Conservation (phyloP, 2,888 invertebrate genomes). For the Eilema griseolum region DNA sequence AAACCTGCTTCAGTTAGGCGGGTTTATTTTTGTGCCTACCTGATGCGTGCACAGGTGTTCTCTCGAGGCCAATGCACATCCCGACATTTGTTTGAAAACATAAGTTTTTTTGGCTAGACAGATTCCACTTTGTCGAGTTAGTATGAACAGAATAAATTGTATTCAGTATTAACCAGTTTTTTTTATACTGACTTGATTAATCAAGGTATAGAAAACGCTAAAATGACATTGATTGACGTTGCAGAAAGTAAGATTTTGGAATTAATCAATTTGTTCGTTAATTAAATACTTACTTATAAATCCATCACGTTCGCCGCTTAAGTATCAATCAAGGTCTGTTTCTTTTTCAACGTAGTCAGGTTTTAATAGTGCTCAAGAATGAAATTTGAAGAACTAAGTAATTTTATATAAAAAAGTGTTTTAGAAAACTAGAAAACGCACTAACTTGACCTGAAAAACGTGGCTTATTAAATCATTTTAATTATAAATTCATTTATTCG, state of each 20-base stretch:
- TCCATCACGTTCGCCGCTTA: constrained; percentile 5
- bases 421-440: neutral
- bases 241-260: constrained; percentile 12
- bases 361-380: constrained; percentile 20
- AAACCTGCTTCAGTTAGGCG: constrained; percentile 56
- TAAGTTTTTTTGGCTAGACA: constrained; percentile 42
- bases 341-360: constrained; percentile 11
- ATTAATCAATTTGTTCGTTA: constrained; percentile 28
- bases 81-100: constrained; percentile 46
- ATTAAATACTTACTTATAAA: constrained; percentile 23
- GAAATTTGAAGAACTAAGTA: neutral
- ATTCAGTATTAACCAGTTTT: neutral
- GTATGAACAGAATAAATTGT: constrained; percentile 1
- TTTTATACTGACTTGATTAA: constrained; percentile 20
- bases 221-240: constrained; percentile 25
- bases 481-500: neutral
- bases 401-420: constrained; percentile 18
- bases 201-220: constrained; percentile 20
- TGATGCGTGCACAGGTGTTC: constrained; percentile 63
- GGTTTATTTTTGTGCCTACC: constrained; percentile 64
- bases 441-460: neutral
- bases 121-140: constrained; percentile 17
- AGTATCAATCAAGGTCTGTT: constrained; percentile 27
- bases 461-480: constrained; percentile 5
- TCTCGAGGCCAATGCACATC: constrained; percentile 57